Percentiles rank a stretch among this genome's conserved stretches.
Conservation (phyloP, 2,797 vertebrate species). For the Meda fulgida region DNA sequence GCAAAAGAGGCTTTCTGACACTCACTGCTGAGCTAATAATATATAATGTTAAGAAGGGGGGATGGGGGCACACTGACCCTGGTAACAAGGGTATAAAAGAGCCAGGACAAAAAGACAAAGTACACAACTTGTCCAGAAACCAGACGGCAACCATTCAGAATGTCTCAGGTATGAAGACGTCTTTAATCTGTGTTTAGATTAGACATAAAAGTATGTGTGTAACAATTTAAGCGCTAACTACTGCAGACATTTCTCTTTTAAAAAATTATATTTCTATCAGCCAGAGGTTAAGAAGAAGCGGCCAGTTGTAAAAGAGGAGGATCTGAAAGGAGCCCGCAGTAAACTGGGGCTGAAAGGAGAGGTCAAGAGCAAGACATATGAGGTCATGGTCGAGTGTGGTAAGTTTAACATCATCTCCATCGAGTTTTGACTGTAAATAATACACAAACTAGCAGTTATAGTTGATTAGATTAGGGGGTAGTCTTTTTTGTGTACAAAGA, state of each 20-base stretch:
- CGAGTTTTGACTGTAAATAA: background rate
- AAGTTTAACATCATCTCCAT: conserved; percentile 67
- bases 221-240: background rate
- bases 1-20: conserved; percentile 59
- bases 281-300: conserved; percentile 89
- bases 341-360: conserved; percentile 89
- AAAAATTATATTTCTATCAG: conserved; percentile 58
- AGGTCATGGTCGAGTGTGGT: conserved; percentile 96
- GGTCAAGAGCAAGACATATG: conserved; percentile 96
- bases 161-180: conserved; percentile 76
- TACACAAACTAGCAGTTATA: background rate
- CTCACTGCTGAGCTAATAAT: conserved; percentile 78
- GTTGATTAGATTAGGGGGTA: background rate
- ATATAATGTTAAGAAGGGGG: conserved; percentile 75
- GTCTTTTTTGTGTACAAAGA: conserved; percentile 18
- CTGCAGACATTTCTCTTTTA: background rate
- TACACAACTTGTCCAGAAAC: conserved; percentile 29
- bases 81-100: conserved; percentile 62
- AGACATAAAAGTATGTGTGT: background rate
- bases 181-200: background rate
- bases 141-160: conserved; percentile 51
- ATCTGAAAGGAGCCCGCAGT: conserved; percentile 91
- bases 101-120: conserved; percentile 6
- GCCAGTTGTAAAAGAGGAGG: conserved; percentile 91
- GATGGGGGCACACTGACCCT: conserved; percentile 17